Evolutionary conservation across 2,888 invertebrate species (phyloP), one percentile per base, ranked within the genome.

Genomic region (Invenusta paracnida): DNA sequence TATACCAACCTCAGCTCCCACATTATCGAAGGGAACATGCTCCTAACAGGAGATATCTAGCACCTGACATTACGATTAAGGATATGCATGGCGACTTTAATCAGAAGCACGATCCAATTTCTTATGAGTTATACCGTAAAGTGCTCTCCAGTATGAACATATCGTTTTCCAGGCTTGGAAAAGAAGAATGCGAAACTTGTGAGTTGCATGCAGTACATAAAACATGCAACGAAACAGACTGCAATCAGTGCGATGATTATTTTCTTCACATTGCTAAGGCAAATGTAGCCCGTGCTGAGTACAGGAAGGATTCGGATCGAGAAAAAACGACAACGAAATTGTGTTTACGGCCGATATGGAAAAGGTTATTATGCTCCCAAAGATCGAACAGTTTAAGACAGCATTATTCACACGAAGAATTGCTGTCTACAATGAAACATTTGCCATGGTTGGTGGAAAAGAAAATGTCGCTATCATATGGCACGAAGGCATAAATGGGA

Each of bases 371-470:
- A 25, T 27, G 79, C 25, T 79, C 79, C 79, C 79, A 79, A 79
- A n/a, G 29, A 25, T 79, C 48, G 17, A 48, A 79, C 27, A 27
- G 25, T 79, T 79, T 29, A 79, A 79, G 79, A 27, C 25, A 79
- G 79, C 79, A 27, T 23, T 79, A 11, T 79, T 79, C 29, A 79
- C 27, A 27, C 79, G 23, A 27, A 79, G n/a, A 27, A 27, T 11
- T 27, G 2, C 25, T 79, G 27, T 79, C 79, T 79, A 27, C 79
- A 79, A 79, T 79, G 79, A 79, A 27, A 79, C 79, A 27, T 79
- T 79, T 79, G 79, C 79, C 29, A 27, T 27, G 79, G 79, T 79
- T 79, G 79, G 79, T 79, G 79, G 29, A 79, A 79, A 79, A 79
- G 79, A 79, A 79, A 27, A 25, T 79, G 25, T 79, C 29, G 2